phyloP scores from a whole-genome alignment of 2,888 invertebrate genomes.

The Neelides folsomi region DNA sequence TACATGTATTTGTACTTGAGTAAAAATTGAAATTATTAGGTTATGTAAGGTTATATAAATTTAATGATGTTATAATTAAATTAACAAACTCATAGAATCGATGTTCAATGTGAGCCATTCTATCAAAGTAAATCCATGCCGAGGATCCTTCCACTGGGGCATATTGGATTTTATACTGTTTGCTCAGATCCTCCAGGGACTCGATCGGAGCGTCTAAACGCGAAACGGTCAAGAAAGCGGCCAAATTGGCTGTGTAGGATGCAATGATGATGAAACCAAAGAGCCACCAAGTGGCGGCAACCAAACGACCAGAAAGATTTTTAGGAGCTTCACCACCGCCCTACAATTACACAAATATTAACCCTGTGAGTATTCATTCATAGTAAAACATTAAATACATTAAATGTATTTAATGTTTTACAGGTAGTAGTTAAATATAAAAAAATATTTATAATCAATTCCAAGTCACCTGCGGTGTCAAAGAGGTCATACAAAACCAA shows the following conservation, averaged over 20 bases:
- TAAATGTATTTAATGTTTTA: too few relatives aligned
- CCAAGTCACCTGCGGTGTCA: slow-evolving; percentile 66
- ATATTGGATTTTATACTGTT: slow-evolving; percentile 91
- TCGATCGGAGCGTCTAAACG: slow-evolving; percentile 84
- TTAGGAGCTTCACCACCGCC: slow-evolving; percentile 94
- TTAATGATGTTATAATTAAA: too few relatives aligned
- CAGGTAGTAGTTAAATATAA: neutral
- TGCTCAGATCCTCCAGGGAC: slow-evolving; percentile 82
- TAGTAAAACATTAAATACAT: too few relatives aligned
- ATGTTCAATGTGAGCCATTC: slow-evolving; percentile 91
- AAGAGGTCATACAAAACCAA: slow-evolving; percentile 98
- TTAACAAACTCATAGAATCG: slow-evolving; percentile 86
- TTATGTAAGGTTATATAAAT: too few relatives aligned
- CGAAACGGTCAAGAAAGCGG: slow-evolving; percentile 90
- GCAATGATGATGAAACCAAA: slow-evolving; percentile 98
- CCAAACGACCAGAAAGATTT: slow-evolving; percentile 82
- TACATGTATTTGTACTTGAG: too few relatives aligned
- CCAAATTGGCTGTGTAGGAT: slow-evolving; percentile 94
- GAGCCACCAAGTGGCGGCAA: slow-evolving; percentile 98
- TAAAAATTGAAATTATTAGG: too few relatives aligned
- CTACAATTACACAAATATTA: slow-evolving; percentile 40
- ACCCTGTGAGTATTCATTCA: too few relatives aligned
- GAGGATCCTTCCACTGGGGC: slow-evolving; percentile 78
- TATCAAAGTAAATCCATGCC: slow-evolving; percentile 83
- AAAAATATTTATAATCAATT: neutral